Evolutionary conservation across 2,797 vertebrate species (phyloP), one percentile per base, ranked within the genome.

Genomic region (Channallabes apus): DNA sequence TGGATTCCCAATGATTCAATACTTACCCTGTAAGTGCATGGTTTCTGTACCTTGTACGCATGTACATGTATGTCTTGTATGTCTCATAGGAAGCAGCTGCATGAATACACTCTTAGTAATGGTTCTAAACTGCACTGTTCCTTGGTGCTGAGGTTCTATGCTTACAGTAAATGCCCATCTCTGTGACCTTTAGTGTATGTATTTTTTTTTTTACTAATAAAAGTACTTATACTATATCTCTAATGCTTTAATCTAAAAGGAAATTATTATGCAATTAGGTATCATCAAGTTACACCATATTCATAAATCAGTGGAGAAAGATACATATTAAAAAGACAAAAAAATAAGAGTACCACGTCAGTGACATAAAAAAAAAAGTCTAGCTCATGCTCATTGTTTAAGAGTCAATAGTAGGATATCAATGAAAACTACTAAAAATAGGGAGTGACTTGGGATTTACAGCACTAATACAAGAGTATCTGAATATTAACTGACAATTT

Each of bases 391-490:
- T 22, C 15, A 46, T 41, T 12, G 46, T 41, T 0, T n/a, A 0
- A 59, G 6, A 51, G 7, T 80, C 51, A 77, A 81, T n/a, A 51
- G 38, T 12, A n/a, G 12, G 86, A 91, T 87, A 90, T 93, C 92
- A 91, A 84, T n/a, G 46, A 14, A 90, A 89, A 85, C 76, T 87
- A 65, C 91, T 65, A 87, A 73, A 86, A 46, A 93, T 85, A 85
- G 68, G 86, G 89, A 88, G 83, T 92, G 93, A 94, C 94, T 35
- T 38, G 6, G 12, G 20, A 61, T 6, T 61, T 62, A 78, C n/a
- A 61, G 32, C 22, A 24, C 27, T 58, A 22, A 77, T 22, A 76
- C 73, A 56, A 20, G 24, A n/a, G 38, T 46, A 72, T 24, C 41
- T 59, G 11, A 11, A 22, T 61, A 20, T 24, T 78, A 78, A 38